Conservation (phyloP, 2,888 invertebrate species). For the Pantelozetes paolii region DNA sequence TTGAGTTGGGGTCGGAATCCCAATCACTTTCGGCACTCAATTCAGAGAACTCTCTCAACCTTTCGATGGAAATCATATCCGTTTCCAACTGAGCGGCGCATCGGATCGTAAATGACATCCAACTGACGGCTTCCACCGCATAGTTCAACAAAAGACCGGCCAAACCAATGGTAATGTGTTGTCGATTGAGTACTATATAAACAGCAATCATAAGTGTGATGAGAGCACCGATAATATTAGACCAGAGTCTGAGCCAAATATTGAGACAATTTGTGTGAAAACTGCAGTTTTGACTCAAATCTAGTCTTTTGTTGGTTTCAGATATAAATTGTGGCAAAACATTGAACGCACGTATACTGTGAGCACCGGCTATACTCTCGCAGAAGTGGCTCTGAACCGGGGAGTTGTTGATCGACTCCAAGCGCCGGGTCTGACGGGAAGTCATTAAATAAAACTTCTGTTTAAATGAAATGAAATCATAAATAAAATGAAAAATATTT, state of each 20-base stretch:
- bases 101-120: constrained; percentile 58
- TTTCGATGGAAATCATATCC: constrained; percentile 59
- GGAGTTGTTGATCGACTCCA: constrained; percentile 88
- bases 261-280: constrained; percentile 89
- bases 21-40: not conserved
- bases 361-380: constrained; percentile 77
- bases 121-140: constrained; percentile 60
- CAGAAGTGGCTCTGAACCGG: constrained; percentile 96
- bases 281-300: constrained; percentile 86
- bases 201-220: constrained; percentile 91
- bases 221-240: constrained; percentile 93
- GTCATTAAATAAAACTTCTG: constrained; percentile 46
- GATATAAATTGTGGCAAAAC: constrained; percentile 74
- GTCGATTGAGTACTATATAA: not conserved
- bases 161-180: constrained; percentile 56
- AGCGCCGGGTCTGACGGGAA: constrained; percentile 76
- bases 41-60: constrained; percentile 57
- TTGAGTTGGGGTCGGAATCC: constrained; percentile 50
- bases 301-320: constrained; percentile 83
- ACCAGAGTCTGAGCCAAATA: constrained; percentile 83
- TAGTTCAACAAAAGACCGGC: constrained; percentile 61
- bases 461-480: constrained; percentile 17
- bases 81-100: constrained; percentile 59
- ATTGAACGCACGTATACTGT: constrained; percentile 78
- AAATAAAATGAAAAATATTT: not conserved